Conservation (phyloP, 2,797 vertebrate species). For the Orientallactaga sibirica region DNA sequence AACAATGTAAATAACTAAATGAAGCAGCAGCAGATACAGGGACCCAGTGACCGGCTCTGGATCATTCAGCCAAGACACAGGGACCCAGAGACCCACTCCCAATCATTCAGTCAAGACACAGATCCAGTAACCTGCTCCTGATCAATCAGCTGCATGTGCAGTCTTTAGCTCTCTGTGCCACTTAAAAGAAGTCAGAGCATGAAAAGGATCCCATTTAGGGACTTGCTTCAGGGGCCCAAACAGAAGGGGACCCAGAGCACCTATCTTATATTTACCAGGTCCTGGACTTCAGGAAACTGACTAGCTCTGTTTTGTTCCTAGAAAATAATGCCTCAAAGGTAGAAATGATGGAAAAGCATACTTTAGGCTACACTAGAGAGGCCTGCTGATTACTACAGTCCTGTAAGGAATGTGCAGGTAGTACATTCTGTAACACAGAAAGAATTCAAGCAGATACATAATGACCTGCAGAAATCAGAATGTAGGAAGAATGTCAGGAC, state of each 20-base stretch:
- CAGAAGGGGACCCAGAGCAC: neutral
- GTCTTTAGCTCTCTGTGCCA: neutral
- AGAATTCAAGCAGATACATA: conserved; percentile 34
- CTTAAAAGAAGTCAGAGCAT: neutral
- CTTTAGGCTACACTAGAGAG: neutral
- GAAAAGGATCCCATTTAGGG: neutral
- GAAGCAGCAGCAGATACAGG: neutral
- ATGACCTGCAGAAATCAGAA: neutral
- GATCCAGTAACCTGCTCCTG: neutral
- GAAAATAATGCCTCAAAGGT: conserved; percentile 11
- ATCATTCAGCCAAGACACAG: too few species aligned
- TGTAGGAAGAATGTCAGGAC: neutral
- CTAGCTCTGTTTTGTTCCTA: conserved; percentile 7
- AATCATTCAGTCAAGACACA: neutral
- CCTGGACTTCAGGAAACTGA: neutral
- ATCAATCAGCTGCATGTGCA: neutral
- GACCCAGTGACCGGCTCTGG: neutral
- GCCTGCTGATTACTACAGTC: neutral
- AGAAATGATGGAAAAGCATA: neutral
- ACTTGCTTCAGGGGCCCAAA: neutral
- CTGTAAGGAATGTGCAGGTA: neutral
- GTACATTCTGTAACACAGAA: neutral
- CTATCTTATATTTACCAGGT: neutral
- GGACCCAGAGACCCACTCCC: too few species aligned
- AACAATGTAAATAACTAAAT: neutral